Percentiles rank a stretch among this genome's conserved stretches.
These are phyloP conservation scores for Odontothrips loti DNA, from an alignment of 2,888 invertebrate genomes.

Conservation along the genomic window DNA sequence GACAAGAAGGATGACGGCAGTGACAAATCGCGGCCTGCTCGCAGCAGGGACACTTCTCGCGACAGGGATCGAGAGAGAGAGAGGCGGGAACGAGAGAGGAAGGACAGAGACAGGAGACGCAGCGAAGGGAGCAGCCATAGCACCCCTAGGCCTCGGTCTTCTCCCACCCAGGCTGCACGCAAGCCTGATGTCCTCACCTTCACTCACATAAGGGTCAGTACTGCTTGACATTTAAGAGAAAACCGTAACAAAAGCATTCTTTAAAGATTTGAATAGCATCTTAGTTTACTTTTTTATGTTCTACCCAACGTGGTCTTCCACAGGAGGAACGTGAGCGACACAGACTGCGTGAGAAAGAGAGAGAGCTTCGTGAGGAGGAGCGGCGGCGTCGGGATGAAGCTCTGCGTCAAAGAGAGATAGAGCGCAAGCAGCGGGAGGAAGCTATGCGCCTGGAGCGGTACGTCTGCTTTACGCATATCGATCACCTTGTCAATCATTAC, in stretches of 20 bases:
- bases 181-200: constrained; percentile 68
- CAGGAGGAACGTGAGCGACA: constrained; percentile 71
- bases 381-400: constrained; percentile 74
- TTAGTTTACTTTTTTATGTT: constrained; percentile 27
- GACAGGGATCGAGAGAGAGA: constrained; percentile 28
- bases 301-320: background rate
- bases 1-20: constrained; percentile 35
- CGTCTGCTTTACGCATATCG: constrained; percentile 37
- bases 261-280: constrained; percentile 28
- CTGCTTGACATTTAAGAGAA: constrained; percentile 29
- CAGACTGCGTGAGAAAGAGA: constrained; percentile 70
- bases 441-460: constrained; percentile 67
- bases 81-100: constrained; percentile 36
- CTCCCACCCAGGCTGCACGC: constrained; percentile 38
- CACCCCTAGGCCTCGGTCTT: constrained; percentile 31
- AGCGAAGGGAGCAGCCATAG: constrained; percentile 35
- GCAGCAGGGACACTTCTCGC: constrained; percentile 38
- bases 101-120: constrained; percentile 28
- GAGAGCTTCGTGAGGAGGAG: constrained; percentile 74
- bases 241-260: background rate
- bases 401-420: constrained; percentile 71
- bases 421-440: constrained; percentile 79
- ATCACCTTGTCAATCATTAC: constrained; percentile 21
- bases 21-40: constrained; percentile 38
- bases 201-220: constrained; percentile 69